phyloP scores from a whole-genome alignment of 2,113 vertebrate species.

The Campylomormyrus numenius region DNA sequence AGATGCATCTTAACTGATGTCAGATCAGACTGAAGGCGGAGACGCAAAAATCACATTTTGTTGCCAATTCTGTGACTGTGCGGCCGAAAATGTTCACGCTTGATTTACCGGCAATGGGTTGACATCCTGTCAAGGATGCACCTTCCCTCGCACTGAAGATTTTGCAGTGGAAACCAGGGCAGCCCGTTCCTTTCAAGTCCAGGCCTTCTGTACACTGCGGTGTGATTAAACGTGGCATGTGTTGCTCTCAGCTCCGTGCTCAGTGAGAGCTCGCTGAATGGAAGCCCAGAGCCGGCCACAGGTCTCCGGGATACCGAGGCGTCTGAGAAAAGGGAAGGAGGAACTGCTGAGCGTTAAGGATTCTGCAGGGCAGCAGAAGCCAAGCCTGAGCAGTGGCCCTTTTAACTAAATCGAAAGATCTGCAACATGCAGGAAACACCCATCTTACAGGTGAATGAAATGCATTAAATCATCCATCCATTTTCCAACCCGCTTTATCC shows the following conservation, averaged over 20 bases:
- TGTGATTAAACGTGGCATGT: not conserved
- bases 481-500: too few relatives aligned
- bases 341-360: not conserved
- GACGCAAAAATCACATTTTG: not conserved
- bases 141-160: not conserved
- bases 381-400: conserved; percentile 17
- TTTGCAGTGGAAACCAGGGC: not conserved
- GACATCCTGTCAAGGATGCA: not conserved
- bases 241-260: not conserved
- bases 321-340: not conserved
- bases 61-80: not conserved
- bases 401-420: not conserved
- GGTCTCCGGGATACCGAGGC: not conserved
- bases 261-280: not conserved
- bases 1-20: not conserved
- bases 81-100: not conserved
- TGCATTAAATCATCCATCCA: not conserved
- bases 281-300: not conserved
- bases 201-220: not conserved
- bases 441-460: not conserved
- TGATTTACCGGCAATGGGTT: not conserved
- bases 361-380: not conserved
- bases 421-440: not conserved
- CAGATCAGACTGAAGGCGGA: not conserved
- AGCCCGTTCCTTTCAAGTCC: not conserved